Percentiles rank a stretch among this genome's conserved stretches.
Conservation (phyloP, 2,888 invertebrate genomes). For the Pollenia amentaria region DNA sequence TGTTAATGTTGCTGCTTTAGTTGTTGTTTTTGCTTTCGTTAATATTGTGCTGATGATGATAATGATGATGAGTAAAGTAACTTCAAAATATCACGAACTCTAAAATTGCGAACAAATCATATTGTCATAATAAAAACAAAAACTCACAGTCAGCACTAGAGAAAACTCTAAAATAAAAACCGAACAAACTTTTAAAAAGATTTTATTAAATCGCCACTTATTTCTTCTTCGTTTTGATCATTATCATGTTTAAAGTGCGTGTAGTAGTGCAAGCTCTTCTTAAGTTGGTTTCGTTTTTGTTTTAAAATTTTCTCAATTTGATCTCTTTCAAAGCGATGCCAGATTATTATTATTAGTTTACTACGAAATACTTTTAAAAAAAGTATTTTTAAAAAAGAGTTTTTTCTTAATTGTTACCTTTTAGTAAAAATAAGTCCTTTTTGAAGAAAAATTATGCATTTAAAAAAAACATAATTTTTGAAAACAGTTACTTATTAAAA, state of each 20-base stretch:
- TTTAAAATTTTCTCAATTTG: slow-evolving; percentile 1
- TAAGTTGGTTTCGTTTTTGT: slow-evolving; percentile 7
- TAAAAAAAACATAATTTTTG: too few relatives aligned
- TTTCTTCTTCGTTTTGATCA: slow-evolving; percentile 12
- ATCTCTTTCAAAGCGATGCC: slow-evolving; percentile 32
- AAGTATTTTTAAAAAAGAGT: too few relatives aligned
- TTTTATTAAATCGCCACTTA: slow-evolving; percentile 19
- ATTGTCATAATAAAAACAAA: slow-evolving; percentile 6
- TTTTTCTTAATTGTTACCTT: too few relatives aligned
- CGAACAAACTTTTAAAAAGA: not conserved
- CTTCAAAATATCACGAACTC: slow-evolving; percentile 69
- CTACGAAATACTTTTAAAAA: too few relatives aligned
- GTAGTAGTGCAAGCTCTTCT: slow-evolving; percentile 34
- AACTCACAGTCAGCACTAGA: slow-evolving; percentile 13
- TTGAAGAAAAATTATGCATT: too few relatives aligned
- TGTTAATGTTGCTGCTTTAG: slow-evolving; percentile 18
- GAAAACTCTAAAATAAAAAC: not conserved
- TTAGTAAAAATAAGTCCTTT: too few relatives aligned
- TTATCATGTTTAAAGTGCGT: slow-evolving; percentile 32
- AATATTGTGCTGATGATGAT: slow-evolving; percentile 30
- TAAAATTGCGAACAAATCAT: slow-evolving; percentile 60
- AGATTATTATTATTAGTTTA: not conserved
- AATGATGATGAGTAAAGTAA: slow-evolving; percentile 58
- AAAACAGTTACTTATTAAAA: too few relatives aligned
- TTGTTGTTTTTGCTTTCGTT: slow-evolving; percentile 7